Evolutionary conservation across 2,888 invertebrate species (phyloP).

Genomic region (Diplazon laetatorius): DNA sequence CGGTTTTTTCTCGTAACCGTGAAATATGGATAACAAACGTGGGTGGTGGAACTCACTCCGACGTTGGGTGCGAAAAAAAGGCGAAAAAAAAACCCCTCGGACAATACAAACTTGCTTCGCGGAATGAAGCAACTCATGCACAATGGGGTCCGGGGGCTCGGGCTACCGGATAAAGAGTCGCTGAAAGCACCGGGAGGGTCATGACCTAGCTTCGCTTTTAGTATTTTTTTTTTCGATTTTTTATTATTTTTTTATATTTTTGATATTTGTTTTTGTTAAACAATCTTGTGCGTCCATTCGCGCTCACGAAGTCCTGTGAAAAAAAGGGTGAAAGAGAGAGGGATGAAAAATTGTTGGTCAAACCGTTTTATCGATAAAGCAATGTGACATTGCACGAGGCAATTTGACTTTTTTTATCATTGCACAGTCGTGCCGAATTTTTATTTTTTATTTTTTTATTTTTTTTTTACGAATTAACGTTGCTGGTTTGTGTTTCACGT

Average conservation of each 20-base stretch:
- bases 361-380: slow-evolving; percentile 16
- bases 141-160: neutral
- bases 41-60: slow-evolving; percentile 1
- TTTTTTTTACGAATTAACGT: neutral
- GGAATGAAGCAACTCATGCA: neutral
- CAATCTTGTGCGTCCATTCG: neutral
- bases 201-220: neutral
- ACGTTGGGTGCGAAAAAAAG: neutral
- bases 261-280: slow-evolving; percentile 24
- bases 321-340: neutral
- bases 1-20: slow-evolving; percentile 64
- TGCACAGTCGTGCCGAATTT: neutral
- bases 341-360: slow-evolving; percentile 17
- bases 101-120: slow-evolving; percentile 22
- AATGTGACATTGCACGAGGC: slow-evolving; percentile 8
- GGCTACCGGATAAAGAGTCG: neutral
- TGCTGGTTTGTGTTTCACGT: neutral
- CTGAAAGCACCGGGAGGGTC: neutral
- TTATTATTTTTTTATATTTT: neutral
- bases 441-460: neutral
- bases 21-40: slow-evolving; percentile 63
- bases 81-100: no score
- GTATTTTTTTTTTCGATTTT: neutral
- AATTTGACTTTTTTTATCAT: neutral
- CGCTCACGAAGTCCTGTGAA: slow-evolving; percentile 7